Base-by-base conservation (phyloP, 1,140 invertebrate genomes). In the Ceratosolen fusciceps region DNA sequence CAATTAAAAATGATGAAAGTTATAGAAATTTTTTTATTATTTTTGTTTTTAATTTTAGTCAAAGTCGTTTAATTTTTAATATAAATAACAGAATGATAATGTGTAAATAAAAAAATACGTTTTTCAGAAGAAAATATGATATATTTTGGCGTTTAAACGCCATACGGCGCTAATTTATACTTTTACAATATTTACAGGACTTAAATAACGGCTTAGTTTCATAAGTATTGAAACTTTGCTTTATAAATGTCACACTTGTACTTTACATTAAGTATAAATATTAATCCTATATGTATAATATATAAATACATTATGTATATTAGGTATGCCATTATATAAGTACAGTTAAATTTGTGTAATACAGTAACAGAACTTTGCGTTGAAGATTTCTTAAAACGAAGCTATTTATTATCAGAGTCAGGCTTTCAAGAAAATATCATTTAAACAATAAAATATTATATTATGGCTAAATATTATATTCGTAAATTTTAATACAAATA, bases 121-220 rank as follows among this genome's bases (percentile, higher is more conserved):
- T 39, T n/a, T 81, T 87, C 84, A 86, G 84, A 87, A 83, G 86
- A 87, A 87, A 87, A 87, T 87, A 87, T 86, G 84, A 85, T 87
- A 86, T 87, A 87, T 87, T 87, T 85, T 87, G 81, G 81, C 79
- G 76, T 82, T 83, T 77, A 81, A 56, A 80, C 80, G 81, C 76
- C 65, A 62, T 77, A 75, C 37, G 65, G 70, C 72, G 67, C 74
- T 75, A 70, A 75, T 82, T 71, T 56, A 72, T 84, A 81, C 77
- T 85, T 87, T 82, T 86, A 87, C 85, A 88, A 85, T 88, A 87
- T 87, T 82, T 87, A 87, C 86, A 87, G 71, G 79, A 77, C 73
- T 83, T 83, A 83, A 73, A 77, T 80, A 80, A 70, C 49, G 54
- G 74, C 65, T 74, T 67, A 77, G 68, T 79, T 72, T 60, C 68